Conservation (phyloP, 2,113 vertebrate species). For the Zosterops lateralis region DNA sequence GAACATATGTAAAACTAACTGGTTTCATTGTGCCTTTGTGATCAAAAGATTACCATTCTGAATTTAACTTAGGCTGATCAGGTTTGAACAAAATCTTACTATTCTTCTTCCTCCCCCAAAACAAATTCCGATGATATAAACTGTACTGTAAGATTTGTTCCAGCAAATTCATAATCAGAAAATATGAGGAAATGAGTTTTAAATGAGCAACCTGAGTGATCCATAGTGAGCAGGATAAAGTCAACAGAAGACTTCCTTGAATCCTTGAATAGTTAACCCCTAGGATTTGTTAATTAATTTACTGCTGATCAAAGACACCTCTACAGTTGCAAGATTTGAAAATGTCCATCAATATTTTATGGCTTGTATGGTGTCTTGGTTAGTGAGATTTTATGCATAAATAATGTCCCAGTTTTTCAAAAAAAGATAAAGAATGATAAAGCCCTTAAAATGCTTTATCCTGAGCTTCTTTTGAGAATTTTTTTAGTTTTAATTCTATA, state of each 20-base stretch:
- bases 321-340: not conserved
- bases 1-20: not conserved
- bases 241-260: not conserved
- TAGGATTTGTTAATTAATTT: not conserved
- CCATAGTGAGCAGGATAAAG: not conserved
- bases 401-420: not conserved
- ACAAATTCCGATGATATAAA: not conserved
- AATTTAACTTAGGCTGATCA: not conserved
- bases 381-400: not conserved
- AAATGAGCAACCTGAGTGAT: not conserved
- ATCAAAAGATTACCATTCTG: not conserved
- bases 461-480: not conserved
- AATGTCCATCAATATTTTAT: not conserved
- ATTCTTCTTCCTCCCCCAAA: not conserved
- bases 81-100: not conserved
- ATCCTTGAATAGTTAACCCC: not conserved
- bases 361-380: not conserved
- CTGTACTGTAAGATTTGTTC: not conserved
- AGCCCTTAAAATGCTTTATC: not conserved
- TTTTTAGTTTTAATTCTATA: constrained; percentile 6
- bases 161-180: not conserved
- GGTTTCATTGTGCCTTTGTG: not conserved
- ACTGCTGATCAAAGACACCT: not conserved
- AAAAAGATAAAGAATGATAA: not conserved
- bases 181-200: not conserved